phyloP scores from a whole-genome alignment of 64 coral and sea anemone genomes.

The Platygyra sinensis region DNA sequence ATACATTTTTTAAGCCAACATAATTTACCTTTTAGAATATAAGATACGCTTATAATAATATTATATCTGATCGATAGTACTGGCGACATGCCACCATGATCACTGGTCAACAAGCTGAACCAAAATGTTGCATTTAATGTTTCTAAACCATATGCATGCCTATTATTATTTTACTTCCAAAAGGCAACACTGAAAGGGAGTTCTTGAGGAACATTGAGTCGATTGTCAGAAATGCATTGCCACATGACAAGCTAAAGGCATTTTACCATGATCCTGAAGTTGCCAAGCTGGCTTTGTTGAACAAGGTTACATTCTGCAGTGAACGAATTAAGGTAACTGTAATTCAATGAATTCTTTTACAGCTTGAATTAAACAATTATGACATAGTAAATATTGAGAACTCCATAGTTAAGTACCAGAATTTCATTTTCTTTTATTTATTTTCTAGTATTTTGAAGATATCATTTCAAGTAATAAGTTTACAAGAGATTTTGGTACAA shows the following conservation, averaged over 20 bases:
- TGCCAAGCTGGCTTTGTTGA: neutral
- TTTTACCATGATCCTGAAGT: neutral
- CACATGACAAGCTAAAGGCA: neutral
- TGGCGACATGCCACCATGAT: too few species aligned
- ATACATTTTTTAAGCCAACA: too few species aligned
- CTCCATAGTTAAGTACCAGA: neutral
- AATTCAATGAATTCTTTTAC: too few species aligned
- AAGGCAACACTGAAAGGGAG: constrained; percentile 1
- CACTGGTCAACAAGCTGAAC: too few species aligned
- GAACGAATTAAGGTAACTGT: constrained; percentile 9
- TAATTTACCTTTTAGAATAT: too few species aligned
- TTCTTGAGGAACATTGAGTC: constrained; percentile 24
- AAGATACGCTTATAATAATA: too few species aligned
- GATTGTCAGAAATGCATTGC: constrained; percentile 35
- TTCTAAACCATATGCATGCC: too few species aligned
- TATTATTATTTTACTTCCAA: neutral
- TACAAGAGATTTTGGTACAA: neutral
- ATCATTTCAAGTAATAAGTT: neutral
- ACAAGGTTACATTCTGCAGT: constrained; percentile 42
- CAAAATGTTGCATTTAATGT: too few species aligned
- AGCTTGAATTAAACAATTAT: too few species aligned
- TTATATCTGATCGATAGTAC: too few species aligned
- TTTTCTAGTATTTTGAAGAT: neutral
- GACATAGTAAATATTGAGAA: neutral
- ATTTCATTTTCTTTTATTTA: neutral